Base-by-base conservation (phyloP, 2,888 invertebrate species). In the Drosophila robusta region DNA sequence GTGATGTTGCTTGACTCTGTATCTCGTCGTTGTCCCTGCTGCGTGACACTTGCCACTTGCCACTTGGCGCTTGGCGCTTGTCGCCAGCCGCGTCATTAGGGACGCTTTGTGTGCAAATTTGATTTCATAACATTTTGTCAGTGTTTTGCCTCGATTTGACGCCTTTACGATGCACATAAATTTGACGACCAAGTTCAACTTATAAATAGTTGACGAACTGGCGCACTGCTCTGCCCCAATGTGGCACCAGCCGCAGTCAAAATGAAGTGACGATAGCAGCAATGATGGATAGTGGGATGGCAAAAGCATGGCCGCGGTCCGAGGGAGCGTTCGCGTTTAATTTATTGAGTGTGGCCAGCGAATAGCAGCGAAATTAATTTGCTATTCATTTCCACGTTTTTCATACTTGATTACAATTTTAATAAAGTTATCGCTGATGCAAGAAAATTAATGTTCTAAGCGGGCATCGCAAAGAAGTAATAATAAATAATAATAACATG, bases 121-220 rank as follows among this genome's bases (percentile, higher is more conserved):
- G 87, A 87, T 88, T 85, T 87, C 78, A 74, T 70, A 83, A 88
- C 87, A 85, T 85, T 85, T 88, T 83, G 87, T 67, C 80, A 75
- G 87, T 68, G 76, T 61, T 72, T 68, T 74, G 81, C 61, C 71
- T 52, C 71, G 75, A 84, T 78, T 84, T 74, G 69, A 51, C 61
- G 75, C 60, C 75, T 86, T 84, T 86, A 84, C 75, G 80, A 80
- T 70, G 80, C 69, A 75, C 87, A 84, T 88, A 86, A 86, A 85
- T 75, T 80, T 80, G 38, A 88, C 75, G 69, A 75, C 67, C 63
- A 66, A 75, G 63, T 83, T 80, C 51, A 74, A 82, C 80, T 88
- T 88, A 75, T 88, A 82, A 85, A 84, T 84, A 84, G 83, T 84
- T 84, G 73, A 73, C 71, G 58, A 80, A 77, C 75, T 70, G 68